These are phyloP conservation scores for Agonopterix alstromeriana DNA, from an alignment of 2,888 invertebrate species.

Conservation along the genomic window DNA sequence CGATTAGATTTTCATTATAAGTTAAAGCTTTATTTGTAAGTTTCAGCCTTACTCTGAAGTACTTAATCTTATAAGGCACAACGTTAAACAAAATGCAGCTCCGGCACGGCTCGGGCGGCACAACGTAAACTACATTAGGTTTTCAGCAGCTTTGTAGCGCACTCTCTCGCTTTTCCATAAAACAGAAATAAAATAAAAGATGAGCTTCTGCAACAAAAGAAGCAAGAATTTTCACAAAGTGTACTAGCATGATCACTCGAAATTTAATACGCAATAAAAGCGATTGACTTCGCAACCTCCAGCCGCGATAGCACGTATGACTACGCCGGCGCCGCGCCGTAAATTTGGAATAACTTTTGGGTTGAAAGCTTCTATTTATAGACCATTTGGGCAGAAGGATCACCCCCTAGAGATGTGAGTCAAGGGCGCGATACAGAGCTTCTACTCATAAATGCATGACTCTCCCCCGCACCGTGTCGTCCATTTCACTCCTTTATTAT, in stretches of 20 bases:
- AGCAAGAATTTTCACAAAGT: no score
- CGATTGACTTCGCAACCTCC: constrained; percentile 6
- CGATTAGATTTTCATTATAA: constrained; percentile 1
- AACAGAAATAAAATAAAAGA: no score
- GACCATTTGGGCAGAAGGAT: constrained; percentile 18
- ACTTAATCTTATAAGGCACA: no score
- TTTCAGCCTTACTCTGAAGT: no score
- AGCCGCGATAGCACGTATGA: constrained; percentile 9
- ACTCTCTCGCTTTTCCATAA: no score
- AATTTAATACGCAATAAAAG: background rate
- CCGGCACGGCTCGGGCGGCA: no score
- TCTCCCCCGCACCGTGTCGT: background rate
- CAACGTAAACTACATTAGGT: no score
- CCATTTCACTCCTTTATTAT: background rate
- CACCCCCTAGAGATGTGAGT: constrained; percentile 21
- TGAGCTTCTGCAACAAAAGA: no score
- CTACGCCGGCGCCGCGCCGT: constrained; percentile 11
- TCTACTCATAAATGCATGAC: background rate
- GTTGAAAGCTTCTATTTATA: constrained; percentile 46
- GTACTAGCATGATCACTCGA: no score
- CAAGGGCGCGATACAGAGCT: constrained; percentile 12
- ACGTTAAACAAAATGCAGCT: no score
- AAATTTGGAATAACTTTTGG: constrained; percentile 35
- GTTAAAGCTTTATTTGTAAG: no score
- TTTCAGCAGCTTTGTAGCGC: no score